Evolutionary conservation across 2,113 vertebrate genomes (phyloP).

Genomic region (Rhinoptilus africanus): DNA sequence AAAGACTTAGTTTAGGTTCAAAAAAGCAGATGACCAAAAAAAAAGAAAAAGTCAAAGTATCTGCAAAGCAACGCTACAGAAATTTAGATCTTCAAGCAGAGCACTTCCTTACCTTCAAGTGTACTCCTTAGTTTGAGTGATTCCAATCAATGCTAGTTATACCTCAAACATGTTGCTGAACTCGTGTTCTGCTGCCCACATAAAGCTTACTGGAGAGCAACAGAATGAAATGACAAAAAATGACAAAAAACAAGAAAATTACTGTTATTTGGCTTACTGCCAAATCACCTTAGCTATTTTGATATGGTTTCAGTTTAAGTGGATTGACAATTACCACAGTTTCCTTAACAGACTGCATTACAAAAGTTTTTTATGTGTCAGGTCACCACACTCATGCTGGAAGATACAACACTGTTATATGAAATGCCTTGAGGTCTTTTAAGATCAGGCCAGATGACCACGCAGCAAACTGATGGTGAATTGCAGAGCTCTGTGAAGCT

Average conservation of each 20-base stretch:
- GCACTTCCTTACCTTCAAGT: neutral
- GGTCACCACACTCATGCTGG: neutral
- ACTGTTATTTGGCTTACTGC: neutral
- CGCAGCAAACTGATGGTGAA: neutral
- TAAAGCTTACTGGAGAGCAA: neutral
- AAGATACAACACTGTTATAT: neutral
- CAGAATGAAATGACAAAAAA: neutral
- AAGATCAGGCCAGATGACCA: neutral
- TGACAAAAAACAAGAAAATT: neutral
- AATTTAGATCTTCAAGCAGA: neutral
- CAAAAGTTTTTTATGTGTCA: neutral
- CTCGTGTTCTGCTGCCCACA: neutral
- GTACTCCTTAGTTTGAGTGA: neutral
- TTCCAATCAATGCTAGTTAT: neutral
- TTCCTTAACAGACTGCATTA: neutral
- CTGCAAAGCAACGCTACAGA: neutral
- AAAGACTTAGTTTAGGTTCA: neutral
- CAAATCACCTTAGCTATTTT: neutral
- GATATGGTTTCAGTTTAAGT: neutral
- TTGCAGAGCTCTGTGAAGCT: neutral
- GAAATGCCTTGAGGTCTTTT: neutral
- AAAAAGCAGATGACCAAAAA: neutral
- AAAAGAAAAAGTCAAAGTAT: neutral
- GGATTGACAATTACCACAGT: neutral
- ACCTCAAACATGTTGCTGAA: neutral